Conservation (phyloP, 2,797 vertebrate genomes). For the Iguana delicatissima region DNA sequence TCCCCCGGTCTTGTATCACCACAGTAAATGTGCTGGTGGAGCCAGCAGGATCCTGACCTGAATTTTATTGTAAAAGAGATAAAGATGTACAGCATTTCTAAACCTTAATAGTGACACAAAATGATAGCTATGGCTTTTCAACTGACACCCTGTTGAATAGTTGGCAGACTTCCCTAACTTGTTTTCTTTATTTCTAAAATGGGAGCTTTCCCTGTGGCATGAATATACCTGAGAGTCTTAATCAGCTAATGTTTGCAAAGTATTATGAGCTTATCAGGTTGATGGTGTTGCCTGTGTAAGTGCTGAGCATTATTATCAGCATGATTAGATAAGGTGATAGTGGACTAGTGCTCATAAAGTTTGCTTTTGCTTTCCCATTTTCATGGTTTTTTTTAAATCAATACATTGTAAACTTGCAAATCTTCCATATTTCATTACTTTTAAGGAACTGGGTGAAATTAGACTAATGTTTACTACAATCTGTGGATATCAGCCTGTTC, state of each 20-base stretch:
- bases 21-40: too few relatives aligned
- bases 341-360: neutral
- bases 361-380: neutral
- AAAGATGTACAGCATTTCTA: neutral
- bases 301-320: neutral
- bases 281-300: constrained; percentile 17
- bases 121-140: neutral
- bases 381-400: neutral
- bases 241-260: constrained; percentile 14
- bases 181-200: constrained; percentile 18
- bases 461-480: neutral
- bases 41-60: too few relatives aligned
- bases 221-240: constrained; percentile 25
- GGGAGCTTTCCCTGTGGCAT: constrained; percentile 23
- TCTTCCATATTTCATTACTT: neutral
- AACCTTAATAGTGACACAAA: neutral
- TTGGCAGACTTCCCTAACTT: constrained; percentile 30
- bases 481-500: neutral
- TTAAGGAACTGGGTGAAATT: neutral
- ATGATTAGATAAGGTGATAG: neutral
- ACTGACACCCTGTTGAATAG: neutral
- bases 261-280: neutral
- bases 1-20: too few relatives aligned
- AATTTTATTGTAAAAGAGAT: too few relatives aligned
- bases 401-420: neutral